Evolutionary conservation across 2,113 vertebrate species (phyloP).

Genomic region (Trochalopteron elliotii): DNA sequence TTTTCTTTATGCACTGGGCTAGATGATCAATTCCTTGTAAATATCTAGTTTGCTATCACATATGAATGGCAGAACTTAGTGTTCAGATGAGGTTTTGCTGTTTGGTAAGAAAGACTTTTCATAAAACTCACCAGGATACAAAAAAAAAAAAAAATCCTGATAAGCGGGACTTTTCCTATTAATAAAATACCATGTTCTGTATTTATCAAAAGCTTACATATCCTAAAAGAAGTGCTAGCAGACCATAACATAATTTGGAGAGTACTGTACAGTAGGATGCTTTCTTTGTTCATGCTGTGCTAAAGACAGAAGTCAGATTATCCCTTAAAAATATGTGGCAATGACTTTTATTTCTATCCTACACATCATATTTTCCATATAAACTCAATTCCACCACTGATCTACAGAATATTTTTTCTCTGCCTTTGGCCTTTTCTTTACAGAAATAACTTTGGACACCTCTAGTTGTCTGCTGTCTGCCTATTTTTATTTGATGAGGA

Average conservation of each 20-base stretch:
- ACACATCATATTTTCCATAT: not conserved
- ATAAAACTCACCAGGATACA: not conserved
- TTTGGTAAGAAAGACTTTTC: not conserved
- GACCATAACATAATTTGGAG: not conserved
- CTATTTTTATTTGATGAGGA: not conserved
- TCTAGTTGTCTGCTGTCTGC: not conserved
- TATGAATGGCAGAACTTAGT: not conserved
- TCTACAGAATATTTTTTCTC: not conserved
- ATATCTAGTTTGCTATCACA: not conserved
- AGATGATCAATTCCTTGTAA: not conserved
- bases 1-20: not conserved
- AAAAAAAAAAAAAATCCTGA: not conserved
- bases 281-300: not conserved
- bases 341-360: not conserved
- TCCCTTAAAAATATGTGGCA: not conserved
- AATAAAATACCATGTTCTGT: not conserved
- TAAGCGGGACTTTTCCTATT: not conserved
- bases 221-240: not conserved
- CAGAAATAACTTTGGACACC: not conserved
- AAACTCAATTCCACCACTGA: not conserved
- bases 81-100: not conserved
- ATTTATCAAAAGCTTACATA: not conserved
- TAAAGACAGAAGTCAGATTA: not conserved
- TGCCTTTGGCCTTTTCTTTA: not conserved
- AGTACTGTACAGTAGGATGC: not conserved